Evolutionary conservation across 2,113 vertebrate genomes (phyloP), one percentile per base, ranked within the genome.

Genomic region (Columbina picui): DNA sequence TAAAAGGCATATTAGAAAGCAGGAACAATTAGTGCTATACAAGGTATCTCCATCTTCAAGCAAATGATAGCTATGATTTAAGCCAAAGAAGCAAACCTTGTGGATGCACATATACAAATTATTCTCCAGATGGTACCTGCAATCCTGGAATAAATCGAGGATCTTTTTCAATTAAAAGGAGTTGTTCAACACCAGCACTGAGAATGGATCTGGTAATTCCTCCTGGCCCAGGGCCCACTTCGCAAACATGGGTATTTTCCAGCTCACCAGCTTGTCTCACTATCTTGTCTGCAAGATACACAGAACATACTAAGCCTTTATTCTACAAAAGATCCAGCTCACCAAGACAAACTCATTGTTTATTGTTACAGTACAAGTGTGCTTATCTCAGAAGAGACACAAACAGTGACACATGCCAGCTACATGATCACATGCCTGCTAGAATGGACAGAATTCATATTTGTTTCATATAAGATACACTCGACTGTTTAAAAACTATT

Each of bases 151-250:
- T 98, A 97, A 99, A 99, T 52, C 99, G 98, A 12, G 98, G 59
- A 92, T 99, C 99, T 95, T 99, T 99, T 97, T 99, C 99, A 79
- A 99, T 98, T 81, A 99, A 98, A 69, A 99, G 97, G n/a, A 99
- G 93, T 23, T 99, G 98, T 13, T 98, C 97, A 20, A 97, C 96
- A 39, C 97, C 97, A 29, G 99, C 98, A 41, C 98, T 99, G 69
- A 99, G 98, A 95, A 99, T 99, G 69, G 99, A 99, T 61, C 99
- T 98, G 59, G 99, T 99, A 94, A 99, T 98, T 41, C 99, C 99
- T 16, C 99, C 99, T 1, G 99, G 99, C 32, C 99, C 99, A 1
- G 99, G 99, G 30, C 99, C 99, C 84, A 99, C 99, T 96, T 99
- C 99, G 4, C 99, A 99, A 55, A 99, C 99, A 26, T 98, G 93